A percentile compares a stretch with the other conserved stretches of the same genome.
Conservation (phyloP, 2,888 invertebrate genomes). For the Troilus luridus region DNA sequence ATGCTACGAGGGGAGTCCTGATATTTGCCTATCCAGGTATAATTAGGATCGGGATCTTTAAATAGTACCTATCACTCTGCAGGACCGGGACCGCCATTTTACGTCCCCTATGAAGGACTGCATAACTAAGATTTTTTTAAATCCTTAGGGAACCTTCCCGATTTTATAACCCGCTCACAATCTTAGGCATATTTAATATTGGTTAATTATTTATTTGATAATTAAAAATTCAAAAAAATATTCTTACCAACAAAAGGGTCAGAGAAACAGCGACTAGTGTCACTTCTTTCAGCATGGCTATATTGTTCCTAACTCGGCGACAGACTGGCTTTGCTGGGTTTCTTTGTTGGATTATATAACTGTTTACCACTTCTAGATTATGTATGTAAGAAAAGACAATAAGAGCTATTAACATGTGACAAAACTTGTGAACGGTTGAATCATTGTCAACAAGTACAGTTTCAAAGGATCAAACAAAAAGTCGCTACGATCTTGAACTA, state of each 20-base stretch:
- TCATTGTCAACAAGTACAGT: conserved; percentile 14
- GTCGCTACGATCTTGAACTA: conserved; percentile 13
- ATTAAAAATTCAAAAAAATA: not conserved
- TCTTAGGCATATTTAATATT: no score
- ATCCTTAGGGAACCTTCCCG: no score
- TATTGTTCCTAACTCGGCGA: not conserved
- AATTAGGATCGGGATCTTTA: no score
- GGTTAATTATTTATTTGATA: no score
- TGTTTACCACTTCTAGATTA: conserved; percentile 23
- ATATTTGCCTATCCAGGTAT: no score
- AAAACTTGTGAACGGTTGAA: not conserved
- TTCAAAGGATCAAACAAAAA: conserved; percentile 38
- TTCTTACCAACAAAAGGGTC: not conserved
- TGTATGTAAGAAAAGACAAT: not conserved
- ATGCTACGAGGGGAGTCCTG: no score
- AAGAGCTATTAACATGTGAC: not conserved
- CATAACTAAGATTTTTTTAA: no score
- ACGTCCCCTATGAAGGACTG: no score
- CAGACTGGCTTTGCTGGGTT: not conserved
- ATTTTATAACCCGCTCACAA: no score
- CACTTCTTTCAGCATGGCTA: not conserved
- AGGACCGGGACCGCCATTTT: no score
- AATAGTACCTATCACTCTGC: no score
- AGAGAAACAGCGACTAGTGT: not conserved
- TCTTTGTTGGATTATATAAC: not conserved